Percentiles rank a stretch among this genome's conserved stretches.
These are phyloP conservation scores for Corvus moneduloides DNA, from an alignment of 2,113 vertebrate genomes.

Conservation along the genomic window DNA sequence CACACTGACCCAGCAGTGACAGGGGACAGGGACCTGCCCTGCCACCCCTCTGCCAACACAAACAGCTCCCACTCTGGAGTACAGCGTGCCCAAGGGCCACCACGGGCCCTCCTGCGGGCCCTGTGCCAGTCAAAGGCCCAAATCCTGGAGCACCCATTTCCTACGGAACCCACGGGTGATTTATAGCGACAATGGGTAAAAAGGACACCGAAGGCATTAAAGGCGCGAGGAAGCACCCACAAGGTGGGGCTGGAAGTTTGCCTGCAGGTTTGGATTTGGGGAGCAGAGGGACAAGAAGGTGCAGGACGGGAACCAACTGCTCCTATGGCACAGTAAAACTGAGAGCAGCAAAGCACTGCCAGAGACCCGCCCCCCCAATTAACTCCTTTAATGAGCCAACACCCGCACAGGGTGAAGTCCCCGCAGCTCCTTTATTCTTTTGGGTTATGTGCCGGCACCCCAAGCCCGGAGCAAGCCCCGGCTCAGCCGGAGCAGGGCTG, in stretches of 20 bases:
- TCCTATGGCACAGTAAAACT: fast-evolving
- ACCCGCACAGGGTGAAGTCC: fast-evolving
- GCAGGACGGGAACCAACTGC: too few species aligned
- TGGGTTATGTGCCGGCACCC: fast-evolving
- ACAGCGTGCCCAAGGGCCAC: background rate
- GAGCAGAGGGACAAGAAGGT: fast-evolving
- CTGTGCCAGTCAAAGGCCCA: fast-evolving
- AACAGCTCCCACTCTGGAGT: background rate
- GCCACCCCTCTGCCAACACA: background rate
- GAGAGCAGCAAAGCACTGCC: background rate
- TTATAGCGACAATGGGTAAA: fast-evolving
- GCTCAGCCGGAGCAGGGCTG: too few species aligned
- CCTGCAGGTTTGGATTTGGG: background rate
- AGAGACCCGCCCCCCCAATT: fast-evolving
- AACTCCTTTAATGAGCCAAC: fast-evolving
- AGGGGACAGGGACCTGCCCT: background rate
- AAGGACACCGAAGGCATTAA: fast-evolving
- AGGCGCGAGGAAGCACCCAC: fast-evolving
- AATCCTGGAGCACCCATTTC: background rate
- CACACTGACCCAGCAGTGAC: background rate
- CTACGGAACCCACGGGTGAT: fast-evolving
- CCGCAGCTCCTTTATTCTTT: background rate
- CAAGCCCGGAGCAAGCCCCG: fast-evolving
- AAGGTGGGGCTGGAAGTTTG: fast-evolving
- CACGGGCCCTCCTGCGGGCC: fast-evolving